These are phyloP conservation scores for Gephyroberyx darwinii DNA, from an alignment of 2,797 vertebrate genomes.

Conservation along the genomic window DNA sequence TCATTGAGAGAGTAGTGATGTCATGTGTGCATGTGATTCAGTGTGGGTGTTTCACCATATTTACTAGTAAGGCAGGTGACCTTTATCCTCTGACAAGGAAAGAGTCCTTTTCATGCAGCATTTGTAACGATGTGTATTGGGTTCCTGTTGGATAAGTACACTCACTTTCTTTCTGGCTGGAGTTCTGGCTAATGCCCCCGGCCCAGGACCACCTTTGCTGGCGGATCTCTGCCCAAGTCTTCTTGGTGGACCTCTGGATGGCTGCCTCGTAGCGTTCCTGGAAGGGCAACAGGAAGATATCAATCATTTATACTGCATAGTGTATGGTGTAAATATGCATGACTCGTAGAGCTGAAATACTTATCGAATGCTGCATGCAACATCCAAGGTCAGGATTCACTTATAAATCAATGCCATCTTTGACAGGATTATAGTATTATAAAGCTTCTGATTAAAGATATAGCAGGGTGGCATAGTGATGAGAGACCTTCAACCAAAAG, in stretches of 20 bases:
- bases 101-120: neutral
- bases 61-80: neutral
- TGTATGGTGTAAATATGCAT: neutral
- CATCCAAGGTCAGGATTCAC: neutral
- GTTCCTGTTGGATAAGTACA: conserved; percentile 16
- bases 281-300: neutral
- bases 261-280: conserved; percentile 96
- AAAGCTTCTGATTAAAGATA: neutral
- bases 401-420: neutral
- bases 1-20: neutral
- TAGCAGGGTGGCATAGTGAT: too few species aligned
- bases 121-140: neutral
- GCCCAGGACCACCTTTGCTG: conserved; percentile 98
- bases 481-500: neutral
- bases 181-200: conserved; percentile 87
- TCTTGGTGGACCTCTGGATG: conserved; percentile 92
- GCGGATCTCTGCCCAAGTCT: conserved; percentile 97
- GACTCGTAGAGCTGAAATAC: neutral
- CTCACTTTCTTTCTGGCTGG: conserved; percentile 86
- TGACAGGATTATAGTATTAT: neutral
- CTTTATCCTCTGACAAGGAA: neutral
- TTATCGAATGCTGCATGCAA: neutral
- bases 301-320: neutral
- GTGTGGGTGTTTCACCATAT: neutral
- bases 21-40: too few species aligned